phyloP scores from a whole-genome alignment of 2,797 vertebrate species.

The Crocidura indochinensis region DNA sequence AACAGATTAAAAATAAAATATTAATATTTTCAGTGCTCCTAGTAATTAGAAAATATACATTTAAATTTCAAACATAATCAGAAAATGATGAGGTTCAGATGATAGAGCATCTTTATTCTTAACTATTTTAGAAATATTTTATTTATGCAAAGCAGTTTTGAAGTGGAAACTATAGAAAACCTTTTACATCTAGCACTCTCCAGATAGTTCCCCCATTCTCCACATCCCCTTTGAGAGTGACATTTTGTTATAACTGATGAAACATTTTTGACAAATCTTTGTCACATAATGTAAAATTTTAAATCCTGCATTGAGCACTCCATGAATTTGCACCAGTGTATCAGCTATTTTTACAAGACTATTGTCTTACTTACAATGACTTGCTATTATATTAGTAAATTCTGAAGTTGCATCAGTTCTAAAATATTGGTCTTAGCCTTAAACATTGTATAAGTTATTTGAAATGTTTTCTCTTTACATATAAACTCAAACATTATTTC shows the following conservation, averaged over 20 bases:
- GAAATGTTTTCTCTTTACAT: too few species aligned
- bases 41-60: not conserved
- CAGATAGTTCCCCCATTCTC: not conserved
- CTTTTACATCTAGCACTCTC: not conserved
- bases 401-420: too few species aligned
- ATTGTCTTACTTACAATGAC: not conserved
- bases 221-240: not conserved
- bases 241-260: not conserved
- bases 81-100: not conserved
- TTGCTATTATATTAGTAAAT: not conserved
- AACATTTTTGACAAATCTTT: not conserved
- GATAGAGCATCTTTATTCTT: not conserved
- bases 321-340: not conserved
- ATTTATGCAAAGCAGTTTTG: not conserved
- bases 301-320: not conserved
- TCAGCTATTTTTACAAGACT: not conserved
- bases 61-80: not conserved
- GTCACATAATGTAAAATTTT: not conserved
- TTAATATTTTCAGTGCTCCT: not conserved
- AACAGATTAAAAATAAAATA: not conserved
- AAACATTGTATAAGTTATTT: too few species aligned
- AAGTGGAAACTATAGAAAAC: not conserved
- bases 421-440: too few species aligned
- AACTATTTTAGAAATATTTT: not conserved
- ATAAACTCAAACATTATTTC: too few species aligned